Base-by-base conservation (phyloP, 2,113 vertebrate species). In the Calidris pugnax region DNA sequence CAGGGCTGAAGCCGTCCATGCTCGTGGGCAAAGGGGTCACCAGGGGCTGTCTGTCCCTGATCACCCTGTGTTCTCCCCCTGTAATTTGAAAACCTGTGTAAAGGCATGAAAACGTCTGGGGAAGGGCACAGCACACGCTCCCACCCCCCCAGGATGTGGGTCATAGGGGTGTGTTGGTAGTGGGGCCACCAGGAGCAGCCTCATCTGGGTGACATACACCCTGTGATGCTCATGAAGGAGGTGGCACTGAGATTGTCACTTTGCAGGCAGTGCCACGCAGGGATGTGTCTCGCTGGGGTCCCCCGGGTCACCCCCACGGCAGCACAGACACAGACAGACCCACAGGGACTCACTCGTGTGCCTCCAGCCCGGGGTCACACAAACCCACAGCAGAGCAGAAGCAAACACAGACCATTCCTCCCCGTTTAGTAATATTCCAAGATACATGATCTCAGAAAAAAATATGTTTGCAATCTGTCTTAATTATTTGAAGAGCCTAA, bases 341-440 rank as follows among this genome's bases (percentile, higher is more conserved):
- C 28, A 2, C 0, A 6, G n/a, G 43, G 23, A 66, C 30, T 14
- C 3, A 1, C 2, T 3, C 0, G 0, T 2, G 14, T 12, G 45
- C 35, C 43, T 30, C 51, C 51, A 75, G 80, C 21, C 55, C 20
- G 14, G 51, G 28, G 27, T 35, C 50, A 50, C 56, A 15, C 15
- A 57, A 41, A 27, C 5, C 67, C 24, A 20, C 28, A 24, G 43
- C 2, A 51, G 55, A 84, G 26, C 78, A 53, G 68, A 53, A 24
- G 47, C 47, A 48, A 55, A 47, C 0, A 0, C 8, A 50, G n/a
- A 21, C 48, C 45, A 3, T 89, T 67, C 63, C 67, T 91, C 75
- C 28, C 28, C 10, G 11, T 48, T 76, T 53, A 69, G 75, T 80
- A 73, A 71, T 69, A 59, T 27, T 57, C 37, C 39, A 43, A 92